Evolutionary conservation across 1,140 invertebrate genomes (phyloP).

Genomic region (Hestina assimilis): DNA sequence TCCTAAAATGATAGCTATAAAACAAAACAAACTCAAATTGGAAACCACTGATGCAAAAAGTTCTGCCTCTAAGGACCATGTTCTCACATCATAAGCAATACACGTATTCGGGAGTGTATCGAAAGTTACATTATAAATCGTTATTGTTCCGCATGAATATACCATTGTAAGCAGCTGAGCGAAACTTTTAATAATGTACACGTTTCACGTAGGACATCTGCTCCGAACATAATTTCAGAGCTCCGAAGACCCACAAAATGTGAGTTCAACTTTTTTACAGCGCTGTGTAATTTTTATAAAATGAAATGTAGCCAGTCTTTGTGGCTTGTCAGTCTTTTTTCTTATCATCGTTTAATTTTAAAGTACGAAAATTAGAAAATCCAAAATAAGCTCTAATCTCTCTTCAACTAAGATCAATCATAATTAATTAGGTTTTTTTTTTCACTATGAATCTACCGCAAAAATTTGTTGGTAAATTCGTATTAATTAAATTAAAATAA

Average conservation of each 20-base stretch:
- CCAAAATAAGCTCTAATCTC: too few species aligned
- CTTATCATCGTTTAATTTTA: too few species aligned
- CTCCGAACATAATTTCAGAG: not conserved
- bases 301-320: too few species aligned
- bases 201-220: slow-evolving; percentile 1
- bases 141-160: slow-evolving; percentile 18
- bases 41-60: slow-evolving; percentile 26
- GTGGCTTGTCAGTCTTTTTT: too few species aligned
- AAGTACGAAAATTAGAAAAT: too few species aligned
- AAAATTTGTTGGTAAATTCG: too few species aligned
- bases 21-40: slow-evolving; percentile 21
- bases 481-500: too few species aligned
- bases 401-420: too few species aligned
- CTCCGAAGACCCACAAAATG: not conserved
- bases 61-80: slow-evolving; percentile 14
- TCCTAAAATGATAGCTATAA: slow-evolving; percentile 13
- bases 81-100: slow-evolving; percentile 9
- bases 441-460: too few species aligned
- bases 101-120: slow-evolving; percentile 21
- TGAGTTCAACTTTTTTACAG: too few species aligned
- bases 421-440: too few species aligned
- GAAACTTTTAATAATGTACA: slow-evolving; percentile 19
- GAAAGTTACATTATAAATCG: slow-evolving; percentile 21
- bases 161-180: slow-evolving; percentile 5
- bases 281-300: too few species aligned